Percentiles rank a stretch among this genome's conserved stretches.
Conservation (phyloP, 1,140 invertebrate genomes). For the Papilio polyxenes region DNA sequence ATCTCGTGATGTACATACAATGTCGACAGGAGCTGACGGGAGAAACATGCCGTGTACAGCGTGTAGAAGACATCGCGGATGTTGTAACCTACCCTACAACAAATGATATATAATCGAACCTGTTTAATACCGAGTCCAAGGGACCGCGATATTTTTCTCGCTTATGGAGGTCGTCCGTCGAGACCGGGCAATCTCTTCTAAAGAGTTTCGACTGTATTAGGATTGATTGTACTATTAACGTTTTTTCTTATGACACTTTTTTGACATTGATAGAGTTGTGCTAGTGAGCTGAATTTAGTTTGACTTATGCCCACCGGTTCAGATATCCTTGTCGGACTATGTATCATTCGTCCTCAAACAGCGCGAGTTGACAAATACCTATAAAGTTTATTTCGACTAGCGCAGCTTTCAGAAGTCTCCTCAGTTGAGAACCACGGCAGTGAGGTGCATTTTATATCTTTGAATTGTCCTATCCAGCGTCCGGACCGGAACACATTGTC, state of each 20-base stretch:
- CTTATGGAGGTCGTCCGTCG: too few species aligned
- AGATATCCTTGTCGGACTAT: too few species aligned
- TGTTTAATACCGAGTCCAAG: too few species aligned
- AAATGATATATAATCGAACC: not conserved
- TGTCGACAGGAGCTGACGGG: slow-evolving; percentile 46
- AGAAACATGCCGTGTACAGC: slow-evolving; percentile 64
- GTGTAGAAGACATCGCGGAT: slow-evolving; percentile 47
- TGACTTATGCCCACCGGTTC: too few species aligned
- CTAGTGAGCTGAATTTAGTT: too few species aligned
- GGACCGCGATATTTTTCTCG: not conserved
- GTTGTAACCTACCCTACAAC: slow-evolving; percentile 59
- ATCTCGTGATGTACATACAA: slow-evolving; percentile 58
- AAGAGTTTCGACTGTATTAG: too few species aligned
- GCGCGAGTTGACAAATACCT: slow-evolving; percentile 44
- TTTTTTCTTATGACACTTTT: too few species aligned
- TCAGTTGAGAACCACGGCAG: slow-evolving; percentile 51
- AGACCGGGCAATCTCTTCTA: too few species aligned
- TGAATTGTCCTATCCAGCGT: slow-evolving; percentile 53
- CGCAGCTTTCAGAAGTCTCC: slow-evolving; percentile 45
- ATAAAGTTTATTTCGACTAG: slow-evolving; percentile 45
- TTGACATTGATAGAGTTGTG: too few species aligned
- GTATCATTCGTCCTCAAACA: not conserved
- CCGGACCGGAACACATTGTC: slow-evolving; percentile 50
- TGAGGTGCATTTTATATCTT: slow-evolving; percentile 54
- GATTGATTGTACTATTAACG: too few species aligned